These are phyloP conservation scores for Volucella bombylans DNA, from an alignment of 2,888 invertebrate genomes.

Conservation along the genomic window DNA sequence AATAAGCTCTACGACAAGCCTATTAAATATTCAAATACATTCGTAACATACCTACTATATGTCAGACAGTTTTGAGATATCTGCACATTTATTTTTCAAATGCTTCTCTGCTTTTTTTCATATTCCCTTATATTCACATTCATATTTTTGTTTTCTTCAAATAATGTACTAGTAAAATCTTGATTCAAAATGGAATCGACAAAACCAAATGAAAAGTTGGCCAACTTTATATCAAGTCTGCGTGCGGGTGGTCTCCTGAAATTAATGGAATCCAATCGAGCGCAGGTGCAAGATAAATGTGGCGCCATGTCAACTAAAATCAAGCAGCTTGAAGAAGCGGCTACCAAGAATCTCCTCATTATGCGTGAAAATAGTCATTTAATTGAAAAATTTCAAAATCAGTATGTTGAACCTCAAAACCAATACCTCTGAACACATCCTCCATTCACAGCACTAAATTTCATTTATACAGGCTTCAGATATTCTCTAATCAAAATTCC, in stretches of 20 bases:
- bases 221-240: conserved; percentile 34
- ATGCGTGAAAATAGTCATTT: conserved; percentile 47
- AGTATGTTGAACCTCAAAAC: conserved; percentile 25
- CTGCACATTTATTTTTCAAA: too few species aligned
- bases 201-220: conserved; percentile 47
- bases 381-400: conserved; percentile 60
- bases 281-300: conserved; percentile 39
- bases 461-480: conserved; percentile 30
- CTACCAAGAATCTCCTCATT: neutral
- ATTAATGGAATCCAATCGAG: conserved; percentile 50
- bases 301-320: conserved; percentile 13
- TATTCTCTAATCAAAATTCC: conserved; percentile 51
- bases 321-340: conserved; percentile 43
- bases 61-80: too few species aligned
- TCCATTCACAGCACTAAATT: too few species aligned
- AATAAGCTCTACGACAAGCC: too few species aligned
- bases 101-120: too few species aligned
- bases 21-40: too few species aligned
- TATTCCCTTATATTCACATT: too few species aligned
- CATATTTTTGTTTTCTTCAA: too few species aligned
- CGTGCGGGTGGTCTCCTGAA: conserved; percentile 40
- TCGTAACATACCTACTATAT: too few species aligned
- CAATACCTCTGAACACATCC: too few species aligned
- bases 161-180: neutral
- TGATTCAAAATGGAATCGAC: conserved; percentile 37